Evolutionary conservation across 2,797 vertebrate species (phyloP), one percentile per base, ranked within the genome.

Genomic region (Stomatorhinus walkeri): DNA sequence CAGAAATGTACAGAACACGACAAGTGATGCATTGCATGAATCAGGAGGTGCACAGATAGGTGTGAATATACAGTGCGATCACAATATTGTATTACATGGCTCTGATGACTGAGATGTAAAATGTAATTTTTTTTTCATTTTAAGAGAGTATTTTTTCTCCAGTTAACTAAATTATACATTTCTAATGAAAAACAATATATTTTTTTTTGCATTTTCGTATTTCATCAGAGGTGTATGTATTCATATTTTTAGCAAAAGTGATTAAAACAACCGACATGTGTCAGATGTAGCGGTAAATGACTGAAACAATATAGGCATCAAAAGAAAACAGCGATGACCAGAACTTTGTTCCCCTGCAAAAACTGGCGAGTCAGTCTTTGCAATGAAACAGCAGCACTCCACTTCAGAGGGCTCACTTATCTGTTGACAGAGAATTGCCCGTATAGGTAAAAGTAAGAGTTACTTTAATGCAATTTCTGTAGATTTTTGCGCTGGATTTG

Each of bases 311-410:
- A n/a, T 19, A 22, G 40, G 16, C 76, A 46, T 7, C 0, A 2
- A 22, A 81, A 10, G 40, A 81, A 43, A 22, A 7, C 19, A 81
- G 76, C 8, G 76, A 46, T 22, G 76, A 43, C 5, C 16, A 19
- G 40, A 12, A 40, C 68, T 76, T 76, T 68, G 89, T 68, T 64
- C 14, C 87, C 89, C 87, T 88, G 87, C 52, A 91, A 90, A 93
- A 93, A 92, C 87, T 88, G 91, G 89, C 92, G 92, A 94, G 91
- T 93, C 92, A 93, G 92, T 90, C 89, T 90, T 90, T 89, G 89
- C 85, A 56, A 22, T 90, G 72, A 87, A 87, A 90, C 90, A 91
- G 91, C 86, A 90, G 68, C 76, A 24, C 87, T 91, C 90, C 90
- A 90, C 61, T 72, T 51, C 24, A 12, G 87, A 87, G 54, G 89